Evolutionary conservation across 37 sponge, comb jelly and placozoan genomes (phyloP), one percentile per base, ranked within the genome.

Genomic region (Beroe ovata): DNA sequence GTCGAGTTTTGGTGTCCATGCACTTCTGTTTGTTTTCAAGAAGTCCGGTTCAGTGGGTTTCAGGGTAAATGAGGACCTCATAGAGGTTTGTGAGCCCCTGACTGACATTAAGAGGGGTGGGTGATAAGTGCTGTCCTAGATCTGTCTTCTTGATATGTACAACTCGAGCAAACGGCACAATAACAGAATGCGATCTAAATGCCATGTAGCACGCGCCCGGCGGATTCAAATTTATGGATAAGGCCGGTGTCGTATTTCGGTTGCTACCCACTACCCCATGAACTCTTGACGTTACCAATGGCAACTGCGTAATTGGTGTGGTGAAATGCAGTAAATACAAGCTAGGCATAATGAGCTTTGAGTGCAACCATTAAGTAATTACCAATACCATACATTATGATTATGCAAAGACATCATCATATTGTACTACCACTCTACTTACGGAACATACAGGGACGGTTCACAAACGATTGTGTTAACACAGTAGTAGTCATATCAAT

Each of bases 1-100:
- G 47, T 77, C 84, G n/a, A 66, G 69, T 32, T 66, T 66, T 2
- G 84, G 84, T n/a, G 84, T 77, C 84, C 84, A 77, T 14, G 84
- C 84, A 77, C 84, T 77, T 25, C 84, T 77, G 84, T 42, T 77
- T 0, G 84, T 66, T 37, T 66, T 66, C 36, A 66, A 30, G 36
- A 32, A 66, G 32, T 66, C 69, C 69, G 69, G 69, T 30, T 66
- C 69, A 66, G 36, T 18, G 29, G 36, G 69, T 32, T 66, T 66
- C 16, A 66, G 14, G 18, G 69, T 66, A 47, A 47, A 47, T 8
- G 30, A 66, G 18, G 69, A 66, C 16, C 69, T 66, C 69, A 66
- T 14, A 1, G 69, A 66, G 14, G 32, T 30, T 37, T 66, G 69
- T 4, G 69, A 66, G 4, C 69, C 69, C 2, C 69, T 26, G 25